These are phyloP conservation scores for Entomobrya proxima DNA, from an alignment of 2,888 invertebrate genomes.

Conservation along the genomic window DNA sequence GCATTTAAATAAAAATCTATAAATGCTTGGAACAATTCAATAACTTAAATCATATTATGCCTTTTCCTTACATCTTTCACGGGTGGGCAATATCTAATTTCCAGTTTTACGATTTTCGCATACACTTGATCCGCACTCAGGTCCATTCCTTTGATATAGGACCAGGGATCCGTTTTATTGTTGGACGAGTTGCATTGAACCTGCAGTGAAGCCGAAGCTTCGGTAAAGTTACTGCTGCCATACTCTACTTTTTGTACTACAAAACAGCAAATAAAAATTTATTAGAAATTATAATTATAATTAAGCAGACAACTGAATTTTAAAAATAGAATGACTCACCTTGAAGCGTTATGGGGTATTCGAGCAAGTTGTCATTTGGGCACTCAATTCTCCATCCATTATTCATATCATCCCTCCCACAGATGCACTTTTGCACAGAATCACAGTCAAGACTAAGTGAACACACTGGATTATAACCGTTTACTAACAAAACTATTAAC, in stretches of 20 bases:
- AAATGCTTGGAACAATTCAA: background rate
- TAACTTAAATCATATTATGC: too few species aligned
- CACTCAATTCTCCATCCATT: slow-evolving; percentile 68
- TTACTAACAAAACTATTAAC: background rate
- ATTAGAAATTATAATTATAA: background rate
- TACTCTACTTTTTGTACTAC: slow-evolving; percentile 42
- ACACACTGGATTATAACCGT: slow-evolving; percentile 44
- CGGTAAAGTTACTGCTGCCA: background rate
- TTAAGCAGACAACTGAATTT: background rate
- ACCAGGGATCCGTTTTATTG: slow-evolving; percentile 53
- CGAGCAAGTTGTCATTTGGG: slow-evolving; percentile 49
- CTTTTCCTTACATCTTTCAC: slow-evolving; percentile 65
- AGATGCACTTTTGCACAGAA: slow-evolving; percentile 58
- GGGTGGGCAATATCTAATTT: slow-evolving; percentile 58
- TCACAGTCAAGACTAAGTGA: slow-evolving; percentile 62
- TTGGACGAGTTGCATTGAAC: slow-evolving; percentile 29
- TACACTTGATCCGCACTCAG: slow-evolving; percentile 43
- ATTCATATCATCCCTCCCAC: slow-evolving; percentile 46
- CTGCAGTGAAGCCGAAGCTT: background rate
- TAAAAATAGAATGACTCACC: slow-evolving; percentile 41
- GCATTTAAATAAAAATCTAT: background rate
- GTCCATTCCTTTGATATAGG: slow-evolving; percentile 64
- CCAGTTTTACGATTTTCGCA: slow-evolving; percentile 51
- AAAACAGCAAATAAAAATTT: background rate
- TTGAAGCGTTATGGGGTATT: slow-evolving; percentile 68